Base-by-base conservation (phyloP, 2,113 vertebrate genomes). In the Eleginops maclovinus region DNA sequence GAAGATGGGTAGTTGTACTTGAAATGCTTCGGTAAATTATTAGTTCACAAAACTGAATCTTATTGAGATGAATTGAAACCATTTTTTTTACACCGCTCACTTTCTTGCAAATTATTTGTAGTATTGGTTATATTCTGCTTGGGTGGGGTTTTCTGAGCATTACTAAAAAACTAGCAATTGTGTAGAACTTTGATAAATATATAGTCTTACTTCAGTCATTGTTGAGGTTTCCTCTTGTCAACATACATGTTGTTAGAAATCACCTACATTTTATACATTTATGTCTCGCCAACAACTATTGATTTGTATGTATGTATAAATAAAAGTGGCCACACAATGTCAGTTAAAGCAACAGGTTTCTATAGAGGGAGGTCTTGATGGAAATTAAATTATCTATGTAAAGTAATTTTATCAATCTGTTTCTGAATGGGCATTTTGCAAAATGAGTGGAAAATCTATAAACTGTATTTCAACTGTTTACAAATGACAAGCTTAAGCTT, bases 11-110 rank as follows among this genome's bases (percentile, higher is more conserved):
- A 77, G 64, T 47, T 31, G 11, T 11, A 24, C 9, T 61, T 36
- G 9, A 31, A 64, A 64, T 28, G 3, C n/a, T 67, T 31, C 53
- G 43, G 31, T 49, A 26, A 61, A 51, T 50, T 6, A 24, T 1
- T 21, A 66, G 5, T 58, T 31, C 28, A 28, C 2, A 15, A 8
- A 17, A 53, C 10, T 53, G 47, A 67, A 70, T 80, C 71, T 80
- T 67, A 74, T 36, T 46, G 9, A n/a, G 55, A 67, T 74, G 10
- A 47, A 28, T 28, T 40, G 63, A 63, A 68, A 75, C 58, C 21
- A 47, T 60, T 66, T 36, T 31, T 31, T 31, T 31, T 31, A 71
- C 0, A 15, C 31, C 50, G 47, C 19, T 40, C 28, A 13, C 19
- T 72, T 70, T 46, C 13, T 49, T 58, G 2, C 24, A 22, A 64